Base-by-base conservation (phyloP, 2,797 vertebrate genomes). In the Rhinella marina region DNA sequence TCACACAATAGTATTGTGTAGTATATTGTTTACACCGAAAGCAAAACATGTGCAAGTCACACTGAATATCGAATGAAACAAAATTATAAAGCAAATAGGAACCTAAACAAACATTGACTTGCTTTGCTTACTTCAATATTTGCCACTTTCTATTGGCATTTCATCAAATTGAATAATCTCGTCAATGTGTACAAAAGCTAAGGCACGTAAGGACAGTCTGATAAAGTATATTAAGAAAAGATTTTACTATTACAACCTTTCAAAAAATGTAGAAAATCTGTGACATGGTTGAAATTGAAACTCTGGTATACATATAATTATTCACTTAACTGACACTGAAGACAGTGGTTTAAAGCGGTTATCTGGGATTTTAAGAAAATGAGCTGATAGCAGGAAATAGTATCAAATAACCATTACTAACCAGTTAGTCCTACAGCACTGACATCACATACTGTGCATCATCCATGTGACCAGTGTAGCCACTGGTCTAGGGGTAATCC, bases 151-250 rank as follows among this genome's bases (percentile, higher is more conserved):
- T 82, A 32, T 64, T 86, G 59, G 32, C 23, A 77, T 89, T 50
- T 27, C 17, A 6, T 16, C 48, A 86, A 84, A 41, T 32, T 66
- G 0, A 68, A 54, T 79, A 27, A 81, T 50, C 78, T 86, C 73
- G 87, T 72, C 54, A 59, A 64, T 84, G 64, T 13, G 16, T 57
- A 86, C 85, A 29, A 41, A 56, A 23, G 68, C 23, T 41, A 2
- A 88, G 41, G 50, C n/a, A 90, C n/a, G 68, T 83, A 86, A 89
- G 88, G 84, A 86, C 80, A 89, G 54, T 61, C 61, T 72, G 84
- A 86, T 86, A 82, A 68, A 70, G 50, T 59, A 48, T 86, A 73
- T 68, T 81, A 86, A 54, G 25, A 57, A 27, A 81, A 62, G n/a
- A 27, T 66, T 68, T 59, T 25, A 86, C 48, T 57, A 77, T 68